Evolutionary conservation across 2,888 invertebrate genomes (phyloP).

Genomic region (Drosophila suboccidentalis): DNA sequence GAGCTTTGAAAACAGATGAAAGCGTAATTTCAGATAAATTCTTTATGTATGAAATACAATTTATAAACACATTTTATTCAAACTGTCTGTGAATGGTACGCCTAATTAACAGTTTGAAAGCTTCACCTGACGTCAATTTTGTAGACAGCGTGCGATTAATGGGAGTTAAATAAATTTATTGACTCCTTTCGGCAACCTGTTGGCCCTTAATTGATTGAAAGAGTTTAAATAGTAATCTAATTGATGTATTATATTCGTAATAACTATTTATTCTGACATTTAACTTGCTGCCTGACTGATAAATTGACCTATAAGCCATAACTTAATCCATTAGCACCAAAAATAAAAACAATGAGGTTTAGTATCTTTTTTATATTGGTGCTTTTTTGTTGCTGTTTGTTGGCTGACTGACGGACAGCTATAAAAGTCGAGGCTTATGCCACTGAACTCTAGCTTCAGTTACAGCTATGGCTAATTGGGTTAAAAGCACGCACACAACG

Average conservation of each 20-base stretch:
- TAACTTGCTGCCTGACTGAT: slow-evolving; percentile 28
- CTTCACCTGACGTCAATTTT: background rate
- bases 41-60: slow-evolving; percentile 2
- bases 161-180: background rate
- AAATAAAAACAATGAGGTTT: slow-evolving; percentile 48
- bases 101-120: background rate
- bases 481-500: slow-evolving; percentile 62
- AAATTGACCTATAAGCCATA: slow-evolving; percentile 45
- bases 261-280: slow-evolving; percentile 26
- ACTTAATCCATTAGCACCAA: slow-evolving; percentile 43
- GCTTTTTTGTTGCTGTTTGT: slow-evolving; percentile 4
- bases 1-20: background rate
- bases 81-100: background rate
- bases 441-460: slow-evolving; percentile 63
- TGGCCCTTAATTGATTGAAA: slow-evolving; percentile 8
- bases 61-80: background rate
- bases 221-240: background rate
- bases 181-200: slow-evolving; percentile 12
- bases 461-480: slow-evolving; percentile 70
- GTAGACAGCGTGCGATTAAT: slow-evolving; percentile 1
- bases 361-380: slow-evolving; percentile 19
- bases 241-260: background rate
- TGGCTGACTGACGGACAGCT: slow-evolving; percentile 38
- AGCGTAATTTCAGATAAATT: background rate
- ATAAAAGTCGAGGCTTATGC: slow-evolving; percentile 61